A percentile compares a stretch with the other conserved stretches of the same genome.
Evolutionary conservation across 2,113 vertebrate species (phyloP).

Genomic region (Melanocharis versteri): DNA sequence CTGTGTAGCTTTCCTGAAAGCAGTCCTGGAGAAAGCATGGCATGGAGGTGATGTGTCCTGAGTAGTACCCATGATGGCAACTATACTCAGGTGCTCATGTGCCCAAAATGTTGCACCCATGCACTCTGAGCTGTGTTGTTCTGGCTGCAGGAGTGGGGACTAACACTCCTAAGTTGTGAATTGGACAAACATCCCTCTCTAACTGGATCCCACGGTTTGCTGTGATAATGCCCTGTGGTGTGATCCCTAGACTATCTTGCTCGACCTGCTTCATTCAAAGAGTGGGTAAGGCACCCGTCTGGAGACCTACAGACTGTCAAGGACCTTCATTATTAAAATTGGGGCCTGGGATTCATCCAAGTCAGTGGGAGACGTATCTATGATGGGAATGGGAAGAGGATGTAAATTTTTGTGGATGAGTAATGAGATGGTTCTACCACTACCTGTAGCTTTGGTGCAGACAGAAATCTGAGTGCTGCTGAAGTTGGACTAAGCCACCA

Average conservation of each 20-base stretch:
- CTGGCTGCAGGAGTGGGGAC: background rate
- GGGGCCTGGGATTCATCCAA: background rate
- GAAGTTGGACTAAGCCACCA: background rate
- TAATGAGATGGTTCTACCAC: background rate
- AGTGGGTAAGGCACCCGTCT: background rate
- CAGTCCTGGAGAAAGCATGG: fast-evolving
- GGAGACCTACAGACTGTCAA: background rate
- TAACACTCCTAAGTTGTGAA: background rate
- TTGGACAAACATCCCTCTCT: background rate
- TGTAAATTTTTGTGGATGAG: background rate
- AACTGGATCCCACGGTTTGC: background rate
- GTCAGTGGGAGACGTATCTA: background rate
- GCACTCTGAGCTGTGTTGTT: background rate
- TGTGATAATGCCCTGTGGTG: background rate
- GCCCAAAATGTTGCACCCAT: background rate
- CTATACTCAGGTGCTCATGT: fast-evolving
- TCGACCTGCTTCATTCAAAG: background rate
- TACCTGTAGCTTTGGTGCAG: background rate
- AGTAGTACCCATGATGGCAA: background rate
- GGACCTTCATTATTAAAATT: background rate
- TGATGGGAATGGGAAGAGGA: background rate
- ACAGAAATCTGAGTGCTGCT: background rate
- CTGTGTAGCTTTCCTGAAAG: background rate
- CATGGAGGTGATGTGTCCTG: background rate
- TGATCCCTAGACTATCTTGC: background rate